These are phyloP conservation scores for Noctua janthina DNA, from an alignment of 2,888 invertebrate species.

Conservation along the genomic window DNA sequence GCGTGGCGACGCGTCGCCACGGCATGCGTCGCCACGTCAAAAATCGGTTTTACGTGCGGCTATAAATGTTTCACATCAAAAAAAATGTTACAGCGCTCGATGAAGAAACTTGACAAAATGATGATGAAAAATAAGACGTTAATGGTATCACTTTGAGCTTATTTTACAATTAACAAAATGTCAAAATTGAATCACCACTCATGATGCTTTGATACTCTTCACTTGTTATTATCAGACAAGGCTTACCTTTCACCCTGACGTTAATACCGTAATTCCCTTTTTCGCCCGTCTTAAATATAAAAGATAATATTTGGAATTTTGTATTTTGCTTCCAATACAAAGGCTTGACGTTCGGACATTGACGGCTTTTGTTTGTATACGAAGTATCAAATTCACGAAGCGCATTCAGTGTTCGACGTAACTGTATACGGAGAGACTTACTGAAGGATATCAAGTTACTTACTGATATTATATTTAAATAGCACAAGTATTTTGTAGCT, in stretches of 20 bases:
- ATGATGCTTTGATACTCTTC: background rate
- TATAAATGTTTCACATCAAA: too few species aligned
- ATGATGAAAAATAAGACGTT: background rate
- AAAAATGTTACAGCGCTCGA: too few species aligned
- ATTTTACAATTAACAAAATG: background rate
- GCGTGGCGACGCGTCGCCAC: too few species aligned
- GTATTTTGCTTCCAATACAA: slow-evolving; percentile 41
- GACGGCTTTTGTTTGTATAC: slow-evolving; percentile 30
- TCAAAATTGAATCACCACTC: background rate
- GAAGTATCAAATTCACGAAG: slow-evolving; percentile 44
- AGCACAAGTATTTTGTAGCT: background rate
- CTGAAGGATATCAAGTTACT: slow-evolving; percentile 20
- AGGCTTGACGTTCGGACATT: slow-evolving; percentile 17
- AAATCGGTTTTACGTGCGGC: too few species aligned
- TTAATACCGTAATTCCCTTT: background rate
- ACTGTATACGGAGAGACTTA: background rate
- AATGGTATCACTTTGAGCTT: background rate
- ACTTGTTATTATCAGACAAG: background rate
- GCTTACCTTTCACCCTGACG: background rate
- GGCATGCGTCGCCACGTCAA: too few species aligned
- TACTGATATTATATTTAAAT: slow-evolving; percentile 14
- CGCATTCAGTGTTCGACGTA: slow-evolving; percentile 21
- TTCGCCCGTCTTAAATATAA: background rate
- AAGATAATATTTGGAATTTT: slow-evolving; percentile 45
- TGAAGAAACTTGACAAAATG: background rate